Evolutionary conservation across 2,888 invertebrate species (phyloP).

Genomic region (Brenthis ino): DNA sequence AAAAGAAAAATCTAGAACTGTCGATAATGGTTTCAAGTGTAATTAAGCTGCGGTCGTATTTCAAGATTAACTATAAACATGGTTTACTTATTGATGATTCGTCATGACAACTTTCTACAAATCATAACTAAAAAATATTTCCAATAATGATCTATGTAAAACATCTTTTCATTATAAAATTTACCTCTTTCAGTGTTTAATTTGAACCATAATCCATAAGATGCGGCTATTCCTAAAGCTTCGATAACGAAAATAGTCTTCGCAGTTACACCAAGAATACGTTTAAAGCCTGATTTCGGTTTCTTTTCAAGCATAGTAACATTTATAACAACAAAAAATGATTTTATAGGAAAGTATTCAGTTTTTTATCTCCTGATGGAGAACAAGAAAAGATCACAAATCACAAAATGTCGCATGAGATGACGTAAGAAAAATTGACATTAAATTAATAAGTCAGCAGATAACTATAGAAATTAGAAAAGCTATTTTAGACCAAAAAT

Average conservation of each 20-base stretch:
- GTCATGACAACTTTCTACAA: background rate
- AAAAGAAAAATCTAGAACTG: constrained; percentile 1
- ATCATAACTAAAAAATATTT: background rate
- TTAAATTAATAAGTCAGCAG: too few species aligned
- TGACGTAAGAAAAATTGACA: constrained; percentile 51
- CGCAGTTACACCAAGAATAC: constrained; percentile 77
- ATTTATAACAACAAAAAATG: constrained; percentile 18
- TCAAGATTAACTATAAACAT: constrained; percentile 5
- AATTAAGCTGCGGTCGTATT: constrained; percentile 8
- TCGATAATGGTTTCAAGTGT: background rate
- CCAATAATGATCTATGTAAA: background rate
- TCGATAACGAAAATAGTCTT: constrained; percentile 83
- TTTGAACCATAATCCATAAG: constrained; percentile 85
- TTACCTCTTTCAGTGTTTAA: constrained; percentile 88
- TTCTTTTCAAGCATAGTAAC: constrained; percentile 85
- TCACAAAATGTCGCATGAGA: constrained; percentile 47
- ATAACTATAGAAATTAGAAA: too few species aligned
- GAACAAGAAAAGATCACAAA: constrained; percentile 28
- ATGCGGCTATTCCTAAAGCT: constrained; percentile 80
- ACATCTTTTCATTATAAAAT: too few species aligned
- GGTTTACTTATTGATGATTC: background rate
- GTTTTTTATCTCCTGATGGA: constrained; percentile 32
- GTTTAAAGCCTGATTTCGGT: constrained; percentile 80
- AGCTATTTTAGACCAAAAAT: too few species aligned
- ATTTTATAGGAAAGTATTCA: constrained; percentile 9